Percentiles rank a stretch among this genome's conserved stretches.
Evolutionary conservation across 2,113 vertebrate genomes (phyloP).

Genomic region (Phyllopteryx taeniolatus): DNA sequence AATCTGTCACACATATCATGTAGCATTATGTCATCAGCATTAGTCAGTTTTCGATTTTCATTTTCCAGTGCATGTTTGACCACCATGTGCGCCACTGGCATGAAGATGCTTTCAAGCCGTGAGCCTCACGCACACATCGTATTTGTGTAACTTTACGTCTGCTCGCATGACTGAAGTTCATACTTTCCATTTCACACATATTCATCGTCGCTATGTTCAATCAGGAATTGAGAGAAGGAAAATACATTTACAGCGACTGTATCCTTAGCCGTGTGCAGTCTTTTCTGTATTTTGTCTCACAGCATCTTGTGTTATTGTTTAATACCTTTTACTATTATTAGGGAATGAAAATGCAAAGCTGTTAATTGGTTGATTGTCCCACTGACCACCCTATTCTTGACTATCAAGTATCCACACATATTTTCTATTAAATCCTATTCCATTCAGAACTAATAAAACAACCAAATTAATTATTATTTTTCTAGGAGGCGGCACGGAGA

Average conservation of each 20-base stretch:
- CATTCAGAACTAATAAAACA: too few relatives aligned
- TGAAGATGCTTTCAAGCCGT: slow-evolving; percentile 21
- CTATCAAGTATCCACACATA: neutral
- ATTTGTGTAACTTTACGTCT: slow-evolving; percentile 15
- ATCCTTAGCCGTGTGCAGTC: slow-evolving; percentile 8
- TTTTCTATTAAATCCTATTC: too few relatives aligned
- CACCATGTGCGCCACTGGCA: slow-evolving; percentile 1
- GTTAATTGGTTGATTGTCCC: neutral
- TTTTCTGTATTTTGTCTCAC: slow-evolving; percentile 37
- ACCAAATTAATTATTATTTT: too few relatives aligned
- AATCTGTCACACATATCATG: slow-evolving; percentile 12
- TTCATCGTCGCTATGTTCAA: slow-evolving; percentile 2
- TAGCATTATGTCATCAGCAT: slow-evolving; percentile 32
- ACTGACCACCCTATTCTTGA: neutral
- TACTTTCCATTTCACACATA: slow-evolving; percentile 15
- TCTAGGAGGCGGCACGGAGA: too few relatives aligned
- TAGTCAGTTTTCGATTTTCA: slow-evolving; percentile 14
- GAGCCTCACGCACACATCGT: slow-evolving; percentile 2
- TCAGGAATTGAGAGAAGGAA: slow-evolving; percentile 13
- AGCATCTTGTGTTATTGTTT: neutral
- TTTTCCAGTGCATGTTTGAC: slow-evolving; percentile 3
- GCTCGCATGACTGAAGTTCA: neutral
- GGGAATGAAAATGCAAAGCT: neutral
- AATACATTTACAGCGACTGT: slow-evolving; percentile 6
- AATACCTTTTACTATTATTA: neutral